These are phyloP conservation scores for Melinopterus prodromus DNA, from an alignment of 2,888 invertebrate species.

Conservation along the genomic window DNA sequence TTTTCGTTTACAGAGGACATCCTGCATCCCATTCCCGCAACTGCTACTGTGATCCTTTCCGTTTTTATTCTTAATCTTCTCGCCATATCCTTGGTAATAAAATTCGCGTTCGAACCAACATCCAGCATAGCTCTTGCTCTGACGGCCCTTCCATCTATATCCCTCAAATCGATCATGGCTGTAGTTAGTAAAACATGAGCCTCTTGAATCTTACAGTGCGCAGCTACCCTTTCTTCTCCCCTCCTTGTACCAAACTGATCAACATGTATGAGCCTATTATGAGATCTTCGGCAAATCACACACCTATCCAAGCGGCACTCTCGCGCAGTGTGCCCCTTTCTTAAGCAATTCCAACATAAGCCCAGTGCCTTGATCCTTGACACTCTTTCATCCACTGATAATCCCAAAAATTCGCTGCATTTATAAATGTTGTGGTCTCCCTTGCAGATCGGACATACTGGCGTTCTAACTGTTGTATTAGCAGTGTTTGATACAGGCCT, in stretches of 20 bases:
- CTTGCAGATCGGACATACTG: neutral
- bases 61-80: neutral
- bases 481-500: neutral
- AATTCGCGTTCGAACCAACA: neutral
- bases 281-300: too few relatives aligned
- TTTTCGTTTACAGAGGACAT: neutral
- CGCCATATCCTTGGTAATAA: neutral
- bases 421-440: neutral
- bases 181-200: neutral
- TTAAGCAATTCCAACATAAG: neutral
- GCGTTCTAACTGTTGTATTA: neutral
- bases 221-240: neutral
- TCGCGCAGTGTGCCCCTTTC: neutral
- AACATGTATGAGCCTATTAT: neutral
- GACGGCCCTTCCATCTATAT: neutral
- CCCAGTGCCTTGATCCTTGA: neutral
- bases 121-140: neutral
- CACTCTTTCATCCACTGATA: neutral
- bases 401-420: neutral
- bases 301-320: too few relatives aligned
- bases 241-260: neutral
- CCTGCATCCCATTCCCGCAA: conserved; percentile 1
- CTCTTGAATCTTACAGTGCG: neutral
- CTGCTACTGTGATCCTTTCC: neutral
- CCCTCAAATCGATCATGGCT: neutral